Percentiles rank a stretch among this genome's conserved stretches.
Conservation (phyloP, 2,888 invertebrate genomes). For the Lutraria lutraria region DNA sequence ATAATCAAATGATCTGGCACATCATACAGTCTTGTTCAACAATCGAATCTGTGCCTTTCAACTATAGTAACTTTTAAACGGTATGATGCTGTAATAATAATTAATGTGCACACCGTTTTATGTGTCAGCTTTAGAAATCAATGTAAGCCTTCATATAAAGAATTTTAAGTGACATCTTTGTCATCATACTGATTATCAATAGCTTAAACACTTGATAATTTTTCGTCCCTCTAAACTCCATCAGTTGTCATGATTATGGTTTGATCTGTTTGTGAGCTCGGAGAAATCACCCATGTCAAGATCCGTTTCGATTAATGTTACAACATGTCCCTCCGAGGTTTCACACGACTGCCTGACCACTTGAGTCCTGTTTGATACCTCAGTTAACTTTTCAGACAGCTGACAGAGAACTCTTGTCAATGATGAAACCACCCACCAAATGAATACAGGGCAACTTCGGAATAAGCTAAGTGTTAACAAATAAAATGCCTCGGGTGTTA, state of each 20-base stretch:
- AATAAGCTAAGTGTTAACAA: slow-evolving; percentile 49
- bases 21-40: no score
- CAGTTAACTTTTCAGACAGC: slow-evolving; percentile 45
- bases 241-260: slow-evolving; percentile 16
- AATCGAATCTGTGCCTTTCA: no score
- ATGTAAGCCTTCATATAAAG: not conserved
- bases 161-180: not conserved
- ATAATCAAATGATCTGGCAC: no score
- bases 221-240: not conserved
- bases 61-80: not conserved
- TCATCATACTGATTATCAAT: not conserved
- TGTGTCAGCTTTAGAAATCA: not conserved
- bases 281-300: slow-evolving; percentile 14
- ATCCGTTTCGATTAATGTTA: slow-evolving; percentile 33
- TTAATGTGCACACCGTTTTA: not conserved
- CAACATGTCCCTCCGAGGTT: slow-evolving; percentile 2
- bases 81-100: not conserved
- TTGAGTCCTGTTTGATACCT: slow-evolving; percentile 30
- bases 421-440: slow-evolving; percentile 42
- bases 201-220: slow-evolving; percentile 12
- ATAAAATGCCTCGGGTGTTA: slow-evolving; percentile 40
- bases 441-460: slow-evolving; percentile 16
- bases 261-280: slow-evolving; percentile 6
- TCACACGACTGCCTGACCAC: slow-evolving; percentile 45
- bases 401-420: slow-evolving; percentile 40